A percentile compares a stretch with the other conserved stretches of the same genome.
Conservation (phyloP, 1,140 invertebrate species). For the Hermatobates lingyangjiaoensis region DNA sequence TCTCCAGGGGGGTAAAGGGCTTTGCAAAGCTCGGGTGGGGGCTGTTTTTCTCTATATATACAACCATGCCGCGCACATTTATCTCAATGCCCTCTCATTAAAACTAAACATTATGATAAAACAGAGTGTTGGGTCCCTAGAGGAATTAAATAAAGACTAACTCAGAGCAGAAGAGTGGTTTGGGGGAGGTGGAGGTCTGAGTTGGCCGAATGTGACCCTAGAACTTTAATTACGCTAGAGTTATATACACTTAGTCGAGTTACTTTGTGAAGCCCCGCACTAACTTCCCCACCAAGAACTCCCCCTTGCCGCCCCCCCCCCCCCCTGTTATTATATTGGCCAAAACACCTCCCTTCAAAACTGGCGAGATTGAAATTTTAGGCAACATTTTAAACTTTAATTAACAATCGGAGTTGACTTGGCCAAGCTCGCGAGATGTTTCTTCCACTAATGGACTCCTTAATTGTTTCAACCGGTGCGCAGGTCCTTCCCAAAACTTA, state of each 20-base stretch:
- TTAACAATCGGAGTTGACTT: constrained; percentile 3
- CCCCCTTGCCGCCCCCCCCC: not conserved
- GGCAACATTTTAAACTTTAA: constrained; percentile 6
- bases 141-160: constrained; percentile 7
- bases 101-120: constrained; percentile 10
- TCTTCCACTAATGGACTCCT: too few relatives aligned
- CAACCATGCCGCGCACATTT: not conserved
- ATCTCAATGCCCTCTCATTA: constrained; percentile 6
- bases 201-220: not conserved
- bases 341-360: not conserved
- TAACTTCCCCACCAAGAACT: not conserved
- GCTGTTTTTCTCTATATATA: constrained; percentile 2
- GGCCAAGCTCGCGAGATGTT: too few relatives aligned
- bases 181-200: not conserved
- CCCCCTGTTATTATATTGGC: not conserved
- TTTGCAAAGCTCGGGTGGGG: not conserved
- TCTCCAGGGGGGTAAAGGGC: not conserved
- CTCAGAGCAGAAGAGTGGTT: not conserved
- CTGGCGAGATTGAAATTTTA: constrained; percentile 1
- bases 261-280: not conserved
- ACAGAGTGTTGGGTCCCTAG: not conserved
- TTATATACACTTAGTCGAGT: not conserved
- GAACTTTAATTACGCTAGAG: not conserved
- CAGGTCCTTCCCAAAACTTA: too few relatives aligned
- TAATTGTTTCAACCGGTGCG: too few relatives aligned